These are phyloP conservation scores for Nothura maculosa DNA, from an alignment of 2,797 vertebrate genomes.

Conservation along the genomic window DNA sequence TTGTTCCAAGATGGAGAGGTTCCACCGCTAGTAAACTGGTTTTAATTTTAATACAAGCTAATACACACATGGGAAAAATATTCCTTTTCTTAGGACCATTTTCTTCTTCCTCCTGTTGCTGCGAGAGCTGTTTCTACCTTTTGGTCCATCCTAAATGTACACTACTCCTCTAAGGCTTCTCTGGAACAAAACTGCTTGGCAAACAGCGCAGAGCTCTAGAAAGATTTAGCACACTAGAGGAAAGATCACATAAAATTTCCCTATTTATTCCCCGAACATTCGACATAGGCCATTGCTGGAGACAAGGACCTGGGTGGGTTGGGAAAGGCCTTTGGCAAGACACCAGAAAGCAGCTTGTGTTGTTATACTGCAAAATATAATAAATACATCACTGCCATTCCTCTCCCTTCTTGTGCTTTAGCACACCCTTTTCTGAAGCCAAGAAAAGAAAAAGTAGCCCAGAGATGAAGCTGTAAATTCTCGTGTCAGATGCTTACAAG, in stretches of 20 bases:
- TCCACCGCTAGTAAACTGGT: neutral
- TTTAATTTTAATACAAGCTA: neutral
- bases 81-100: neutral
- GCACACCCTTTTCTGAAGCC: neutral
- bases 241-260: neutral
- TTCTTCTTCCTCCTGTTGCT: neutral
- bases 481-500: constrained; percentile 39
- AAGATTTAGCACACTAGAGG: rapidly evolving
- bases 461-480: constrained; percentile 1
- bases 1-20: neutral
- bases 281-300: neutral
- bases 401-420: neutral
- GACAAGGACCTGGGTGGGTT: neutral
- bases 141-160: neutral
- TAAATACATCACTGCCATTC: constrained; percentile 4
- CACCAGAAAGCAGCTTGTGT: constrained; percentile 4
- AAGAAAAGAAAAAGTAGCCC: constrained; percentile 16
- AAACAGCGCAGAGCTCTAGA: neutral
- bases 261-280: rapidly evolving
- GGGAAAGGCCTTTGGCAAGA: constrained; percentile 6
- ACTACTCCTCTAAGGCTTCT: neutral
- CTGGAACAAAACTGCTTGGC: neutral
- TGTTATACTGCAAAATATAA: neutral
- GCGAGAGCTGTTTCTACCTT: neutral
- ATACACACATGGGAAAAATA: rapidly evolving